A percentile compares a stretch with the other conserved stretches of the same genome.
These are phyloP conservation scores for Neocrepidodera transversa DNA, from an alignment of 2,888 invertebrate genomes.

Conservation along the genomic window DNA sequence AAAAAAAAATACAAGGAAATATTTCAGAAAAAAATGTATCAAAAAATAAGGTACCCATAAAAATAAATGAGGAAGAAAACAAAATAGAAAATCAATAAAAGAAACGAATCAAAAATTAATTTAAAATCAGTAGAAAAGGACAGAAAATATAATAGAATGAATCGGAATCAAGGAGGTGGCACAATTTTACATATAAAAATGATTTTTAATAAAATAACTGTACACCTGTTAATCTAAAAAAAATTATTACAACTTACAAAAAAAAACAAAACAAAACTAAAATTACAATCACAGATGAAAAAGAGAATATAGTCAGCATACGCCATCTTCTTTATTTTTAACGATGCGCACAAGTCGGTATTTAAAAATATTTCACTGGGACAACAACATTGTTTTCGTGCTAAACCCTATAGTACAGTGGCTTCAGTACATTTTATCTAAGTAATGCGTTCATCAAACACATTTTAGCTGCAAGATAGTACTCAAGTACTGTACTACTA, in stretches of 20 bases:
- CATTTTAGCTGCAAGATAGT: neutral
- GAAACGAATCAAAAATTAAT: too few species aligned
- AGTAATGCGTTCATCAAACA: too few species aligned
- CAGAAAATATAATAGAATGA: too few species aligned
- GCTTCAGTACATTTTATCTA: neutral
- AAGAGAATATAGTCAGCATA: constrained; percentile 39
- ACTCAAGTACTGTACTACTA: constrained; percentile 1
- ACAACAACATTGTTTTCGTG: constrained; percentile 25
- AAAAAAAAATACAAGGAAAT: too few species aligned
- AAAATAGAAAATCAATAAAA: too few species aligned
- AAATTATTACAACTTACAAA: constrained; percentile 25
- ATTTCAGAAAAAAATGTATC: too few species aligned
- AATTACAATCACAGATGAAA: constrained; percentile 55
- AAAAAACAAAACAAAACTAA: constrained; percentile 43
- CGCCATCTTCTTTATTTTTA: constrained; percentile 14
- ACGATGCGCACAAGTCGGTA: constrained; percentile 23
- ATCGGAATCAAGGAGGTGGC: too few species aligned
- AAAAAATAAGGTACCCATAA: too few species aligned
- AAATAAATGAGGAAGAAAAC: too few species aligned
- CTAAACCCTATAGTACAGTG: constrained; percentile 3
- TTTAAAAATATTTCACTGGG: constrained; percentile 33
- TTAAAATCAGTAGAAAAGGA: too few species aligned
- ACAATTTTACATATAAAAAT: too few species aligned
- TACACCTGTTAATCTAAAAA: constrained; percentile 22
- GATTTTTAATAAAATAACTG: too few species aligned